Evolutionary conservation across 2,797 vertebrate species (phyloP).

Genomic region (Thaleichthys pacificus): DNA sequence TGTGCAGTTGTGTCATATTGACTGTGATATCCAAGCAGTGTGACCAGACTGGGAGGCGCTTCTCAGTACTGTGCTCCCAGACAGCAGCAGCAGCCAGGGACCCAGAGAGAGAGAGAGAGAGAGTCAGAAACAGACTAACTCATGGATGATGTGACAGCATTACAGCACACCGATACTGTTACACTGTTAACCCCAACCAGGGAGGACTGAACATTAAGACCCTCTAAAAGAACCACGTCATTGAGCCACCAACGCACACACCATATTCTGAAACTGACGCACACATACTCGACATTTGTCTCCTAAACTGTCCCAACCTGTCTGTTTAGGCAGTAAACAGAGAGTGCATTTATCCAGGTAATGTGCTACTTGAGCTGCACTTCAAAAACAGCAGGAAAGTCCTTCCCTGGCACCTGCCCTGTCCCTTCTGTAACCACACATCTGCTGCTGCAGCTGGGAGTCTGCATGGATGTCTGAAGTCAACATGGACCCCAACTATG

Average conservation of each 20-base stretch:
- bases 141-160: background rate
- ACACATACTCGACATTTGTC: background rate
- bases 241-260: too few relatives aligned
- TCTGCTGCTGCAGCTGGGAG: background rate
- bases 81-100: background rate
- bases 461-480: background rate
- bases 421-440: background rate
- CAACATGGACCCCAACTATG: background rate
- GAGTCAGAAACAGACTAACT: background rate
- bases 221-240: too few relatives aligned
- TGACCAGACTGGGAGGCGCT: background rate
- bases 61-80: background rate
- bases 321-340: background rate
- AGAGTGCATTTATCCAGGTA: too few relatives aligned
- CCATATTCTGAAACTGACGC: background rate
- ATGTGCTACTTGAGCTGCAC: too few relatives aligned
- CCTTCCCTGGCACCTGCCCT: background rate
- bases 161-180: conserved; percentile 11
- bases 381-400: too few relatives aligned
- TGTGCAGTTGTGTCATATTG: too few relatives aligned
- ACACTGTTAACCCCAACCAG: conserved; percentile 14
- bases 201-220: background rate
- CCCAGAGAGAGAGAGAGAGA: background rate
- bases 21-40: background rate
- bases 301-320: background rate